These are phyloP conservation scores for Ophiodon elongatus DNA, from an alignment of 2,113 vertebrate species.

Conservation along the genomic window DNA sequence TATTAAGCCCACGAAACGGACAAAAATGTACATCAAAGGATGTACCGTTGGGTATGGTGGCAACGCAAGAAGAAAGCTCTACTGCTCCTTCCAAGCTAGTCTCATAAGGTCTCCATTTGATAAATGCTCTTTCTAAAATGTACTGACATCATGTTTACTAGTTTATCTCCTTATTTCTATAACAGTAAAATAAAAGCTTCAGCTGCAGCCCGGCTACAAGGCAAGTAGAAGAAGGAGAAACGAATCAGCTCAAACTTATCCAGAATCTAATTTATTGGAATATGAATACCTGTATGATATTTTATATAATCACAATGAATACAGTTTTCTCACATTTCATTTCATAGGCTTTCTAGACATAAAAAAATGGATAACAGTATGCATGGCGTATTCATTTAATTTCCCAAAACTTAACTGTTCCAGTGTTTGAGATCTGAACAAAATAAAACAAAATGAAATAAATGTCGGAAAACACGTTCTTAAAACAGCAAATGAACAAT, in stretches of 20 bases:
- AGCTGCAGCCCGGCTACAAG: not conserved
- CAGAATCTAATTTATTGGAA: conserved; percentile 67
- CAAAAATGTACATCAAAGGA: not conserved
- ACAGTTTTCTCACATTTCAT: conserved; percentile 14
- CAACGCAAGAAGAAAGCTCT: not conserved
- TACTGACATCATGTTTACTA: not conserved
- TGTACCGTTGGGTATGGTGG: not conserved
- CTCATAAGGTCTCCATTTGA: not conserved
- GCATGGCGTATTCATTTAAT: conserved; percentile 17
- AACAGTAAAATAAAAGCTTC: not conserved
- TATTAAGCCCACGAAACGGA: not conserved
- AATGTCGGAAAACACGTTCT: conserved; percentile 14
- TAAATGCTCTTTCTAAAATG: not conserved
- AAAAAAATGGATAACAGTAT: conserved; percentile 22
- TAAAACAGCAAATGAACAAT: conserved; percentile 23
- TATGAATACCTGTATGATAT: conserved; percentile 54
- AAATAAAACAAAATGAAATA: no score
- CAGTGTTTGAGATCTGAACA: conserved; percentile 51
- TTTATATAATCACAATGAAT: conserved; percentile 45
- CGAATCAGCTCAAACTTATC: conserved; percentile 20
- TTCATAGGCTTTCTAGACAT: conserved; percentile 16
- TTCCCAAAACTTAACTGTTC: conserved; percentile 44
- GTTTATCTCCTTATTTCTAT: not conserved
- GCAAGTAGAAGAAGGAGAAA: not conserved
- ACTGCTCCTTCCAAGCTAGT: not conserved